Evolutionary conservation across 2,113 vertebrate genomes (phyloP), one percentile per base, ranked within the genome.

Genomic region (Lepus europaeus): DNA sequence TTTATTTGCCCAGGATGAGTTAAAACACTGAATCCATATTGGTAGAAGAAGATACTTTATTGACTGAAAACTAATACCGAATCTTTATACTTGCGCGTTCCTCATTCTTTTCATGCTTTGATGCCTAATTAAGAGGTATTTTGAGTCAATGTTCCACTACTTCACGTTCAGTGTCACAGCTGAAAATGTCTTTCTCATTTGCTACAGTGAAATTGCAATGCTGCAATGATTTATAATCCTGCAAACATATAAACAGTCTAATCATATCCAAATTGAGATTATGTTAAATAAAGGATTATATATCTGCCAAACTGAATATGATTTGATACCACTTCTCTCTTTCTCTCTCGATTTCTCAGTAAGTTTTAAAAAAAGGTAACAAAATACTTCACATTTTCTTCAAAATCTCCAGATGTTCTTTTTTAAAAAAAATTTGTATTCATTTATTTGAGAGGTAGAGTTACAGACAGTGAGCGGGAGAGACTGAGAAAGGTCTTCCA

Each of bases 1-100:
- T 97, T 97, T 96, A 97, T 97, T 96, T 95, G 96, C 78, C 2
- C 73, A 20, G 61, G 77, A 83, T 33, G 87, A 87, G 80, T 77
- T 89, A 81, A 89, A 81, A 83, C 80, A 78, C 0, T 3, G 33
- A 73, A 6, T 82, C 70, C 29, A 78, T 23, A 31, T 2, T 33
- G 81, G 69, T 17, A 49, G 29, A 33, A 31, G 25, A 72, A 63
- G 64, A 78, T 76, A 14, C 22, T 63, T 90, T 59, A 45, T 5
- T n/a, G 31, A 59, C 56, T 56, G 70, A n/a, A 36, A 25, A 23
- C 12, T n/a, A 45, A 25, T 3, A 29, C 3, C 0, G 13, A 63
- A 10, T 81, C 64, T 56, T 36, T 53, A 25, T 25, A 64, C 51
- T 36, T 74, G 29, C 17, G 29, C 36, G 89, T 87, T 91, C 63